Base-by-base conservation (phyloP, 2,113 vertebrate genomes). In the Marmota flaviventris region DNA sequence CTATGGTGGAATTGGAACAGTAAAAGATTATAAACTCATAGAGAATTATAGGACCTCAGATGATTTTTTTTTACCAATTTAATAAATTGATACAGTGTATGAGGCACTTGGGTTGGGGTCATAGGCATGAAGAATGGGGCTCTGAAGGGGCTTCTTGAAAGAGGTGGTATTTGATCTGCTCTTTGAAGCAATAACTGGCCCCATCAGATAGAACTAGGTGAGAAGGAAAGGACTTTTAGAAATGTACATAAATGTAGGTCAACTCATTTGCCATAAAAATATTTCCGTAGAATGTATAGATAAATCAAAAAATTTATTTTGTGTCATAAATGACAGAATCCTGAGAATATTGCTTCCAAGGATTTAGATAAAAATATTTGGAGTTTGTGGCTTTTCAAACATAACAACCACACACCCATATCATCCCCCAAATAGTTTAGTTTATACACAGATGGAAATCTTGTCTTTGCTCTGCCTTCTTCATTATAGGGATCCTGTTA, bases 241-340 rank as follows among this genome's bases (percentile, higher is more conserved):
- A 85, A 85, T 4, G 2, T 32, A 22, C 18, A 75, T 77, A 93
- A 86, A 86, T 51, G 9, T 75, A 70, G 39, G 48, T n/a, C 18
- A n/a, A n/a, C 16, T 92, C 13, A 27, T 42, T 78, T 37, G 45
- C 17, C 69, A 34, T 67, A 75, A 78, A 86, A 34, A 73, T 76
- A 29, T 67, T 85, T 84, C 65, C 9, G 42, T 72, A 70, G 39
- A 76, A 77, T 73, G 20, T 89, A 53, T 39, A 95, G 8, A 45
- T n/a, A 92, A 70, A 87, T n/a, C 18, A 87, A 79, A 58, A 53
- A 61, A 18, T 67, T 34, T n/a, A 45, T 69, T 96, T 84, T 94
- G 34, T 45, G 42, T 48, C 4, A 58, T 58, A 72, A 34, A 9
- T 72, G 82, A 51, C 65, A 96, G 73, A 91, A 48, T 89, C 39